Conservation (phyloP, 2,113 vertebrate genomes). For the Pseudorhombus dupliciocellatus region DNA sequence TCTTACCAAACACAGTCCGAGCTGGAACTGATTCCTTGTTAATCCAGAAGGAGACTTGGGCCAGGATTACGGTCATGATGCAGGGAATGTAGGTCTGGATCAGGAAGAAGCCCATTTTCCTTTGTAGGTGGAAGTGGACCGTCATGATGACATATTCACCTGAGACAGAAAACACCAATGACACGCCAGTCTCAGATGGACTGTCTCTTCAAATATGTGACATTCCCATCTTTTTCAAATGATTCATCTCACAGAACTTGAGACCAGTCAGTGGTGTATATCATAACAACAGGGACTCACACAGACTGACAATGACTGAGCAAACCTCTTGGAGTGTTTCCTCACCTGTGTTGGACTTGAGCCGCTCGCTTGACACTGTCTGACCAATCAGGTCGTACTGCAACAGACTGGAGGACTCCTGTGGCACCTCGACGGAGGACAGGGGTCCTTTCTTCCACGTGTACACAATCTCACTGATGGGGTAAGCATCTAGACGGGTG, state of each 20-base stretch:
- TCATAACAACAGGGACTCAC: no score
- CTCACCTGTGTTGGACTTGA: slow-evolving; percentile 84
- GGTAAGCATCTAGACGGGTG: slow-evolving; percentile 80
- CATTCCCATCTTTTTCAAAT: background rate
- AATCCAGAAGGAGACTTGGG: slow-evolving; percentile 98
- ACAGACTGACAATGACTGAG: no score
- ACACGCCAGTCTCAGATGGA: background rate
- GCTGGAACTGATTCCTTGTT: slow-evolving; percentile 97
- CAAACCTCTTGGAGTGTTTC: background rate
- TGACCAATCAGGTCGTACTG: slow-evolving; percentile 87
- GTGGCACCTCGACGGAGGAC: slow-evolving; percentile 84
- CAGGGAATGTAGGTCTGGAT: slow-evolving; percentile 98
- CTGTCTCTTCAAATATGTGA: background rate
- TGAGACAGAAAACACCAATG: slow-evolving; percentile 70
- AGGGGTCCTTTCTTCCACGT: slow-evolving; percentile 86
- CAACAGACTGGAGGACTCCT: slow-evolving; percentile 84
- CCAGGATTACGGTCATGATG: slow-evolving; percentile 97
- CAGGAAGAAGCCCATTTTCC: slow-evolving; percentile 99
- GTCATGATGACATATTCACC: slow-evolving; percentile 98
- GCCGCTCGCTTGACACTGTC: slow-evolving; percentile 82
- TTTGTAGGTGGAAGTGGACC: slow-evolving; percentile 95
- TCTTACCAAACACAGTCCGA: slow-evolving; percentile 95
- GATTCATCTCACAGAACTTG: background rate
- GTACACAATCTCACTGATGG: slow-evolving; percentile 85
- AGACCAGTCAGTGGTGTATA: no score